A percentile compares a stretch with the other conserved stretches of the same genome.
Evolutionary conservation across 2,797 vertebrate species (phyloP).

Genomic region (Chaetodon trifasciatus): DNA sequence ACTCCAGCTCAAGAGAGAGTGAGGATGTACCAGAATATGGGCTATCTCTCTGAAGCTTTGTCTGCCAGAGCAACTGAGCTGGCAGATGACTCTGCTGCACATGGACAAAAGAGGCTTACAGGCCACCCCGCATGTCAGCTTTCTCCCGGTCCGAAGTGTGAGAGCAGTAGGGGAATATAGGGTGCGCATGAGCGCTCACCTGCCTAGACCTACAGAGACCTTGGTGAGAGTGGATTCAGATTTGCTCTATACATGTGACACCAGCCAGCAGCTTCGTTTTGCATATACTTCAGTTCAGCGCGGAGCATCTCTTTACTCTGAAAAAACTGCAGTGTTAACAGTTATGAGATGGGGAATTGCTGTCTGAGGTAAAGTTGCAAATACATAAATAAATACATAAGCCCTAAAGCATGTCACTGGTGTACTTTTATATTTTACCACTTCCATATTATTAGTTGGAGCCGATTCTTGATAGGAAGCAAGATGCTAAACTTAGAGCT

Average conservation of each 20-base stretch:
- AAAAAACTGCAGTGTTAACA: constrained; percentile 81
- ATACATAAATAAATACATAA: constrained; percentile 84
- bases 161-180: constrained; percentile 63
- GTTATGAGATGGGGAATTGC: constrained; percentile 69
- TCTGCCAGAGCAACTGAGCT: constrained; percentile 81
- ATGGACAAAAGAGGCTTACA: constrained; percentile 81
- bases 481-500: constrained; percentile 71
- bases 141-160: constrained; percentile 53
- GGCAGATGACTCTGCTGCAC: constrained; percentile 81
- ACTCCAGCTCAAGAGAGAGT: constrained; percentile 64
- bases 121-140: constrained; percentile 77
- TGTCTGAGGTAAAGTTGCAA: constrained; percentile 78
- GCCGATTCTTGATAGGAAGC: constrained; percentile 59
- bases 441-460: constrained; percentile 75
- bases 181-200: constrained; percentile 64
- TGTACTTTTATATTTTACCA: constrained; percentile 70
- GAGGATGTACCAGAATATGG: constrained; percentile 69
- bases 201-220: constrained; percentile 63
- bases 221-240: constrained; percentile 66
- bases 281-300: constrained; percentile 49
- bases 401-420: constrained; percentile 72
- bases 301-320: constrained; percentile 56
- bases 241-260: constrained; percentile 59
- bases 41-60: constrained; percentile 77
- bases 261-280: constrained; percentile 57